Evolutionary conservation across 2,888 invertebrate genomes (phyloP), one percentile per base, ranked within the genome.

Genomic region (Pandemis cinnamomeana): DNA sequence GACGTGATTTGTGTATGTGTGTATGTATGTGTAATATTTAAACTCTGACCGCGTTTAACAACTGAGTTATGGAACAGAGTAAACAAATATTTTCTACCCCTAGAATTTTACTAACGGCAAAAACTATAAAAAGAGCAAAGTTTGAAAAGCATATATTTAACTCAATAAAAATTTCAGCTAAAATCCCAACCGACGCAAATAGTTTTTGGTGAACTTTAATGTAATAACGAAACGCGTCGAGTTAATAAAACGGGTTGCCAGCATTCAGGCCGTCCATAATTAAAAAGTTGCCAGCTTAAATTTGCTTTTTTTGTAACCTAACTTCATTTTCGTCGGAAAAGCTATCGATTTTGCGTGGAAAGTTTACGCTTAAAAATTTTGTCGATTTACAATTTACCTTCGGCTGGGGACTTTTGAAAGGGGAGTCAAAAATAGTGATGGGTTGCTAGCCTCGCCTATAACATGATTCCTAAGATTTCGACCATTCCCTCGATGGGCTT

Each of bases 201-300:
- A 63, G 68, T 72, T 72, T 36, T 11, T 11, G 53, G 36, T 41
- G 48, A 68, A 67, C 53, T 73, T 69, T 20, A 55, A 64, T 64
- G 58, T 69, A 72, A 69, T 66, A 69, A 64, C 58, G 46, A 8
- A 11, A 51, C 60, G 63, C 62, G 72, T 51, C 64, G 51, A 53
- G 44, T 73, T 73, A 46, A 60, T 70, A 73, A 70, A 69, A 60
- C n/a, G 58, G 62, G 42, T 42, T n/a, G 64, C 60, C 60, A 69
- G 69, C 64, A 20, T 70, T 51, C 62, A 48, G 51, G 20, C 41
- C 60, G 68, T 64, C 41, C 42, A 66, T 73, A 69, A 73, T 69
- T 73, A 70, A 70, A 73, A 73, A 73, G 69, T 73, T 70, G 48
- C 51, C 69, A 55, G 48, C 63, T n/a, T 10, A 55, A 72, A 46